phyloP scores from a whole-genome alignment of 2,113 vertebrate genomes.

The Melierax canorus region DNA sequence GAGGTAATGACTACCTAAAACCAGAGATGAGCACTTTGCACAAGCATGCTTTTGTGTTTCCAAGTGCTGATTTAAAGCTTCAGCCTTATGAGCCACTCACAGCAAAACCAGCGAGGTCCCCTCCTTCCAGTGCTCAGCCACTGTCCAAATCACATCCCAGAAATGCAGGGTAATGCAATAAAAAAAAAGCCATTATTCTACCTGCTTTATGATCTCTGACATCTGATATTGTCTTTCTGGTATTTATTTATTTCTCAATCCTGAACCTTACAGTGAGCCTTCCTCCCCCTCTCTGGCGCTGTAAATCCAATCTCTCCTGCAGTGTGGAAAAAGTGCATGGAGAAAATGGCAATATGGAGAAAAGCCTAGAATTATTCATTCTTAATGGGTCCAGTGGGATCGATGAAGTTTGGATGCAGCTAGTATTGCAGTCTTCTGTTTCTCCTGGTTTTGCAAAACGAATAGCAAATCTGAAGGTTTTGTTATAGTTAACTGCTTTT shows the following conservation, averaged over 20 bases:
- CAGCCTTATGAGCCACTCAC: neutral
- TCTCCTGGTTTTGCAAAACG: neutral
- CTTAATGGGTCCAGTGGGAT: neutral
- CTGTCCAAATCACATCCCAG: neutral
- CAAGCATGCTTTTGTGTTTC: neutral
- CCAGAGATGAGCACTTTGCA: neutral
- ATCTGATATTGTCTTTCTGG: conserved; percentile 28
- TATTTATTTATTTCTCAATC: conserved; percentile 35
- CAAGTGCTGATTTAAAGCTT: neutral
- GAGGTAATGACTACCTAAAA: neutral
- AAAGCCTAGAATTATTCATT: neutral
- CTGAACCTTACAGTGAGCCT: neutral
- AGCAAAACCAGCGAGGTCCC: accelerated
- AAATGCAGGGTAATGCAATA: neutral
- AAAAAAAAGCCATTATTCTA: neutral
- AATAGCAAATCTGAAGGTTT: neutral
- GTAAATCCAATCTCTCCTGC: neutral
- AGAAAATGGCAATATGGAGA: neutral
- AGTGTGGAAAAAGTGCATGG: neutral
- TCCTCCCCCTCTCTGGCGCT: neutral
- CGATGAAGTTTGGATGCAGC: neutral
- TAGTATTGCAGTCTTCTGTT: neutral
- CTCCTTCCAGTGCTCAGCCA: neutral
- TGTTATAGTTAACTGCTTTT: neutral
- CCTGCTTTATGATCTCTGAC: conserved; percentile 40